phyloP scores from a whole-genome alignment of 2,888 invertebrate species.

The Lochmaea capreae region DNA sequence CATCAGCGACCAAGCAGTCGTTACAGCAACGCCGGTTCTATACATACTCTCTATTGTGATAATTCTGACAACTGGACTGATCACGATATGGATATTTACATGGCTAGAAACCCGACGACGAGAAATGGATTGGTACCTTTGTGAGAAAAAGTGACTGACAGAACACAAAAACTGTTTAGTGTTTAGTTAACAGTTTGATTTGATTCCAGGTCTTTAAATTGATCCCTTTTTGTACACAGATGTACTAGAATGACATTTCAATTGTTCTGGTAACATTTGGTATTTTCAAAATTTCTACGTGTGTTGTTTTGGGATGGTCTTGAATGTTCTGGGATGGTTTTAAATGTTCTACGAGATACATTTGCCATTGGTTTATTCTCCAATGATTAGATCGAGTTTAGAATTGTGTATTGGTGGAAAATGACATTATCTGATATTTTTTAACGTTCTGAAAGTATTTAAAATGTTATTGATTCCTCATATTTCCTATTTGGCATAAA shows the following conservation, averaged over 20 bases:
- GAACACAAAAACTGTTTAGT: background rate
- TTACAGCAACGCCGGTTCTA: conserved; percentile 82
- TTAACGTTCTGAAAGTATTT: background rate
- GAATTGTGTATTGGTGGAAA: too few relatives aligned
- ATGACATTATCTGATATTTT: too few relatives aligned
- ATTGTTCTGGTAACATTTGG: too few relatives aligned
- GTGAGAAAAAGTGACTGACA: conserved; percentile 58
- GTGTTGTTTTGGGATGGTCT: background rate
- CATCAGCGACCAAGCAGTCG: conserved; percentile 81
- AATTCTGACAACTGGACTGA: conserved; percentile 95
- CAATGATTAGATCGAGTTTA: too few relatives aligned
- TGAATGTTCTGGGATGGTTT: background rate
- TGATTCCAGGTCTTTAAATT: too few relatives aligned
- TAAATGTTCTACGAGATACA: background rate
- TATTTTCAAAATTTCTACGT: background rate
- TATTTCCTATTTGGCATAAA: background rate
- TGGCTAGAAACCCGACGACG: conserved; percentile 90
- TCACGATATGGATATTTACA: conserved; percentile 95
- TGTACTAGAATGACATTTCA: too few relatives aligned
- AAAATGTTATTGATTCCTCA: too few relatives aligned
- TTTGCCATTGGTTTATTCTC: too few relatives aligned
- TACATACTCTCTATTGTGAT: conserved; percentile 86
- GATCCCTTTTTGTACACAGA: too few relatives aligned
- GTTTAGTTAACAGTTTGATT: too few relatives aligned
- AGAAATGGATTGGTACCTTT: conserved; percentile 87